phyloP scores from a whole-genome alignment of 2,113 vertebrate genomes.

The Bubalus kerabau region DNA sequence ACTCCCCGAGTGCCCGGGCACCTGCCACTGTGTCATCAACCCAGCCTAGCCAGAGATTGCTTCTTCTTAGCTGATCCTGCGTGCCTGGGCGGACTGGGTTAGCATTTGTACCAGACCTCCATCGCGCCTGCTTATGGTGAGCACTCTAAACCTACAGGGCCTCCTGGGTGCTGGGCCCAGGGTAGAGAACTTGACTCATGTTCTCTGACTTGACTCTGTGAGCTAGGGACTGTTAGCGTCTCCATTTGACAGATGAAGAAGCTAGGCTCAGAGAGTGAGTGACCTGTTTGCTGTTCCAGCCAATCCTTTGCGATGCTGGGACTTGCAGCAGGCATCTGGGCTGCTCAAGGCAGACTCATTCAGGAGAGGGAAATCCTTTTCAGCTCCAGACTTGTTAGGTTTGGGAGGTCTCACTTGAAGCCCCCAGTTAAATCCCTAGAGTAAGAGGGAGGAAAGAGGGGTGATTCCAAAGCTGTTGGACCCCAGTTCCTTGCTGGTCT shows the following conservation, averaged over 20 bases:
- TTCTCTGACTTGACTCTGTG: neutral
- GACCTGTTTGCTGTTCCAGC: neutral
- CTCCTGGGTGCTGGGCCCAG: neutral
- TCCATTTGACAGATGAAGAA: neutral
- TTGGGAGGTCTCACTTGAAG: neutral
- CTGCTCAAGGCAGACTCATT: neutral
- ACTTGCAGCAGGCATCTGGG: neutral
- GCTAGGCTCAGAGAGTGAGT: neutral
- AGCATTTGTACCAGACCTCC: neutral
- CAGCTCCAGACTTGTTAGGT: neutral
- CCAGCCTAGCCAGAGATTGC: no score
- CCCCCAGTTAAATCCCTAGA: neutral
- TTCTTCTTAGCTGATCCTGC: neutral
- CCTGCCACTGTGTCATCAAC: neutral
- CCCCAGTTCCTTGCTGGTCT: neutral
- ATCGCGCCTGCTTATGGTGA: rapidly evolving
- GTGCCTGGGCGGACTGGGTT: neutral
- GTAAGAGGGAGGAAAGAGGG: neutral
- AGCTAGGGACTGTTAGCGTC: neutral
- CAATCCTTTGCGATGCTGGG: neutral
- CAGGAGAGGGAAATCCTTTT: neutral
- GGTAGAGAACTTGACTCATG: neutral
- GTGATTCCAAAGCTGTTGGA: neutral
- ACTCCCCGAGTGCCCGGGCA: neutral
- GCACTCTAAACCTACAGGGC: neutral